These are phyloP conservation scores for Urocolius indicus DNA, from an alignment of 2,113 vertebrate species.

Conservation along the genomic window DNA sequence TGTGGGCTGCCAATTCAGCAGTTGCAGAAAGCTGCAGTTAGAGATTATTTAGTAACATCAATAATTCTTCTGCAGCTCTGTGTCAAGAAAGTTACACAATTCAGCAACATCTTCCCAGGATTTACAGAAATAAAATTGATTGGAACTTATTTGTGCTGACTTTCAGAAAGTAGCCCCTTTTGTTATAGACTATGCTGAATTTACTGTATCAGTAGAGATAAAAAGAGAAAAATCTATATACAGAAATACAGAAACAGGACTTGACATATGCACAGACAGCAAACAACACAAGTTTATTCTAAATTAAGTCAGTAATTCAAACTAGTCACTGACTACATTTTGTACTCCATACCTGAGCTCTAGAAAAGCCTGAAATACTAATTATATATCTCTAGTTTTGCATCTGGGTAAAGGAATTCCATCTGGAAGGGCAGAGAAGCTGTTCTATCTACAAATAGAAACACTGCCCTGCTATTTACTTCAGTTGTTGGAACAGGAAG, in stretches of 20 bases:
- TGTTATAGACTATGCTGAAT: neutral
- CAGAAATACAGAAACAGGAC: neutral
- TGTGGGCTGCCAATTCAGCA: neutral
- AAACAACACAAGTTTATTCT: neutral
- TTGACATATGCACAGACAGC: accelerated
- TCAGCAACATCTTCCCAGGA: neutral
- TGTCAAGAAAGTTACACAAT: neutral
- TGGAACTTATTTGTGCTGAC: neutral
- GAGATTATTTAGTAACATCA: neutral
- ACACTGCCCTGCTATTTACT: neutral
- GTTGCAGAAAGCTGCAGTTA: neutral
- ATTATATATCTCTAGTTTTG: neutral
- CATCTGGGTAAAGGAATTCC: neutral
- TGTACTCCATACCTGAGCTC: neutral
- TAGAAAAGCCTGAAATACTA: neutral
- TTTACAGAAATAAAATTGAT: neutral
- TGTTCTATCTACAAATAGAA: neutral
- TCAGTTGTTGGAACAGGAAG: neutral
- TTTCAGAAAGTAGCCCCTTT: neutral
- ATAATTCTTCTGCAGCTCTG: neutral
- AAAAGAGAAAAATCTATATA: neutral
- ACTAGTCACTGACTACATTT: neutral
- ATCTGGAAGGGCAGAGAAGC: neutral
- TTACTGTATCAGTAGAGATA: neutral
- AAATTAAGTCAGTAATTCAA: neutral